Base-by-base conservation (phyloP, 2,113 vertebrate species). In the Haemorhous mexicanus region DNA sequence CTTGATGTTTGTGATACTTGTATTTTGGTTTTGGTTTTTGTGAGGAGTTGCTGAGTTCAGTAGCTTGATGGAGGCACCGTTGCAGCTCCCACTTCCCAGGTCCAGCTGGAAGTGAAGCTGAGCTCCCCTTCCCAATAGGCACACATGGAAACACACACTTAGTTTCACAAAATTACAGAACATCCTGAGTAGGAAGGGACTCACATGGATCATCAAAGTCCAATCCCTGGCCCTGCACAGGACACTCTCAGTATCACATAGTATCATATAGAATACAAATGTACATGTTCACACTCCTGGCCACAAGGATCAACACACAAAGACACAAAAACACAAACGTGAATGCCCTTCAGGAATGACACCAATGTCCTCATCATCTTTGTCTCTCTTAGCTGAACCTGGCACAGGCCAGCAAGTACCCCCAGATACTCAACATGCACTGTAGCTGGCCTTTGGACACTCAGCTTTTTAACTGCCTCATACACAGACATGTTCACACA, bases 241-340 rank as follows among this genome's bases (percentile, higher is more conserved):
- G 44, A 52, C 23, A 46, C 4, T 2, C 19, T 13, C 37, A 59
- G n/a, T n/a, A 15, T 39, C 20, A 61, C 7, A 55, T 32, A 55
- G 19, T 32, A 12, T 6, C 1, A 5, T 53, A 7, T 12, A 44
- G 3, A 30, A 44, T 10, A 18, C 2, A 47, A 14, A 19, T 4
- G 16, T 33, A n/a, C 3, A 12, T 5, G 35, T 41, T 61, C 8
- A 46, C 21, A 16, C 16, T 78, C 18, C 12, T 78, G 43, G 6
- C 4, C 16, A 30, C 2, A 3, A 56, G 18, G 21, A 46, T 35
- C 9, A 41, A 30, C 32, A 27, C 7, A 39, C 9, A 44, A 47
- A 79, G 58, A 49, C 16, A 39, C 41, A 41, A 41, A 14, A 13
- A 13, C 5, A n/a, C 0, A 8, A 68, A 43, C 1, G 4, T 12